These are phyloP conservation scores for Brachyalestes nurse DNA, from an alignment of 2,797 vertebrate species.

Conservation along the genomic window DNA sequence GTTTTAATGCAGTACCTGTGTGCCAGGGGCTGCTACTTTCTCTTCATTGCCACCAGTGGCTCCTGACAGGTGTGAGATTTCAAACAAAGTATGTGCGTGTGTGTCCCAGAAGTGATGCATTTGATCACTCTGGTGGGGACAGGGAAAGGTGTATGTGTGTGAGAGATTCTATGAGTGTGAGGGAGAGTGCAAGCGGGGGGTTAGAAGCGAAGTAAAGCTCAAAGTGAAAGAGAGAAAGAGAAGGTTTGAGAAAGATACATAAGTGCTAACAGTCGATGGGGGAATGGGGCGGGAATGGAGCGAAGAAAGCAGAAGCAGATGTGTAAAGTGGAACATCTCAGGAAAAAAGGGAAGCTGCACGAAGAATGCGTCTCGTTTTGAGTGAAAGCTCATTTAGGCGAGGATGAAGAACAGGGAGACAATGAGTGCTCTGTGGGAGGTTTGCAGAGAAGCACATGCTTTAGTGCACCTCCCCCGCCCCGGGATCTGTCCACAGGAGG, in stretches of 20 bases:
- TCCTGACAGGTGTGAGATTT: conserved; percentile 34
- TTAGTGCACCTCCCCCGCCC: not conserved
- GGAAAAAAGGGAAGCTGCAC: not conserved
- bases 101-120: conserved; percentile 1
- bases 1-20: conserved; percentile 29
- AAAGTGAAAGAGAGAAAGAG: not conserved
- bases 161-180: not conserved
- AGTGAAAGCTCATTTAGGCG: conserved; percentile 30
- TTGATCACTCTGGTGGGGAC: not conserved
- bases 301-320: conserved; percentile 26
- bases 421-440: conserved; percentile 25
- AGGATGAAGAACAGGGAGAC: conserved; percentile 17
- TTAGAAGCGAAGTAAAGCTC: not conserved
- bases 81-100: not conserved
- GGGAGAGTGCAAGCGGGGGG: not conserved
- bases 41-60: conserved; percentile 12
- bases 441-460: conserved; percentile 30
- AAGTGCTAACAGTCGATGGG: conserved; percentile 21
- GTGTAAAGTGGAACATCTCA: conserved; percentile 22
- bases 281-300: not conserved
- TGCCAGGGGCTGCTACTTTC: conserved; percentile 23
- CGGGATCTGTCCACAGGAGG: not conserved
- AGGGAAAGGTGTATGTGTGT: conserved; percentile 17
- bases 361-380: conserved; percentile 10
- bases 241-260: conserved; percentile 6